A percentile compares a stretch with the other conserved stretches of the same genome.
Evolutionary conservation across 2,113 vertebrate genomes (phyloP).

Genomic region (Sceloporus tristichus): DNA sequence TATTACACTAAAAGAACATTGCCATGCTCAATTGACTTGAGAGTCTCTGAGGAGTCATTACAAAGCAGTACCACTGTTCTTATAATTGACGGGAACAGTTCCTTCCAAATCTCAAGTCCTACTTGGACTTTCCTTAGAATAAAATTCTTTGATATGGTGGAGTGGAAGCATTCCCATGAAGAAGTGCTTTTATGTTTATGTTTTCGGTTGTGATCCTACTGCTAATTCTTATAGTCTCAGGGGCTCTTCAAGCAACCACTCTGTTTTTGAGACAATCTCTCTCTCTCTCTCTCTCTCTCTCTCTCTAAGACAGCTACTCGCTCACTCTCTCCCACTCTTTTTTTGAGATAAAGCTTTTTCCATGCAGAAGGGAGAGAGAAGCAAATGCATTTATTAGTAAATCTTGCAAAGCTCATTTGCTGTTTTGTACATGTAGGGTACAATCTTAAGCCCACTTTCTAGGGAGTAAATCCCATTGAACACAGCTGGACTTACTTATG

Average conservation of each 20-base stretch:
- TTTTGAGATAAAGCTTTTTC: not conserved
- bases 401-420: not conserved
- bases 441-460: too few species aligned
- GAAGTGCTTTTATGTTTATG: not conserved
- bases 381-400: not conserved
- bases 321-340: too few species aligned
- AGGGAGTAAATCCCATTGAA: not conserved
- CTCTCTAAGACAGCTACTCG: too few species aligned
- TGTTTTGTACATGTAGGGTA: not conserved
- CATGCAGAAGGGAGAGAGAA: not conserved
- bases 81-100: not conserved
- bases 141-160: not conserved
- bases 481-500: not conserved
- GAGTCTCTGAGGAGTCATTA: not conserved
- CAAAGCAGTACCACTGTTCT: not conserved
- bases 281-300: too few species aligned
- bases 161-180: not conserved
- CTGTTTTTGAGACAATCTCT: not conserved
- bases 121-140: not conserved
- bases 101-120: constrained; percentile 8
- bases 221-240: not conserved
- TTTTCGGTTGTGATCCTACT: not conserved
- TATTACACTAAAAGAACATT: not conserved
- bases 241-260: not conserved
- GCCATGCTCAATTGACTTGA: not conserved